Evolutionary conservation across 2,113 vertebrate species (phyloP).

Genomic region (Mionectes macconnelli): DNA sequence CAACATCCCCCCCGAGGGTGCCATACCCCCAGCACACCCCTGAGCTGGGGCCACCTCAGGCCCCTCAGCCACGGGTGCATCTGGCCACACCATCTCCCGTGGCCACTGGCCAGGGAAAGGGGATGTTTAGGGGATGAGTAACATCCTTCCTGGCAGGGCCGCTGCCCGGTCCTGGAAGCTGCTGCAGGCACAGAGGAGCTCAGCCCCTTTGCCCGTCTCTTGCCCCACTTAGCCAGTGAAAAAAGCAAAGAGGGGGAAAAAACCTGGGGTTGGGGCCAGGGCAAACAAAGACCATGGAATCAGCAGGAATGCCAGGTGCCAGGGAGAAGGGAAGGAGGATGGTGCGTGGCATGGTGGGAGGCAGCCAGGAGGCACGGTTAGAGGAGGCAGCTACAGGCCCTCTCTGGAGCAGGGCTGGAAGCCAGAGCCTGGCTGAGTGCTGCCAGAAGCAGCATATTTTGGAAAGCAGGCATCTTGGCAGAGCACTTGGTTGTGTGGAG

Average conservation of each 20-base stretch:
- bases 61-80: neutral
- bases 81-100: neutral
- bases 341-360: conserved; percentile 13
- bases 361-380: conserved; percentile 27
- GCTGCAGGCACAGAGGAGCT: conserved; percentile 3
- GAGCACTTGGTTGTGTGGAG: neutral
- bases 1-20: neutral
- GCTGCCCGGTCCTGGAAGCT: conserved; percentile 41
- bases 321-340: neutral
- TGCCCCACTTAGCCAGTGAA: neutral
- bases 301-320: neutral
- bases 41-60: neutral
- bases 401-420: neutral
- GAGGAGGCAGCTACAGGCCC: conserved; percentile 23
- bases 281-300: rapidly evolving
- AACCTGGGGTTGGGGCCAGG: neutral
- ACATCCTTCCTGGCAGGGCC: conserved; percentile 65
- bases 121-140: conserved; percentile 66
- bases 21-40: neutral
- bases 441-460: conserved; percentile 45
- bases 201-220: neutral
- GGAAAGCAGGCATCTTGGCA: conserved; percentile 24
- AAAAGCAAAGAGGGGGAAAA: neutral
- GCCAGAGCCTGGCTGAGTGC: neutral
- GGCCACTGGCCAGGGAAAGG: conserved; percentile 40